Base-by-base conservation (phyloP, 2,797 vertebrate genomes). In the Valencia hispanica region DNA sequence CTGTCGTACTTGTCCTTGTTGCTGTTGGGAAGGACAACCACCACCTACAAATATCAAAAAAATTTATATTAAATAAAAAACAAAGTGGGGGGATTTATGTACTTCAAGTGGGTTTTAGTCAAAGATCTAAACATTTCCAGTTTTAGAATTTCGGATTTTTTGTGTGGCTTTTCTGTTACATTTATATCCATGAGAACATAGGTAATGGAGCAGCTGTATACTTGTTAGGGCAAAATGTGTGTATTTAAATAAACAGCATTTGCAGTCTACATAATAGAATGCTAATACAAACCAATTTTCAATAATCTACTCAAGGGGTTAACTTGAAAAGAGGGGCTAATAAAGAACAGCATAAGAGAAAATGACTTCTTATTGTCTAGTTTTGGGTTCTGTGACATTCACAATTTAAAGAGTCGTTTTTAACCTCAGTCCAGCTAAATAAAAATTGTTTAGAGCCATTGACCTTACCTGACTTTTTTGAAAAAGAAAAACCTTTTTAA, bases 1-100 rank as follows among this genome's bases (percentile, higher is more conserved):
- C 93, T 93, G 73, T 98, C 97, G 0, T 99, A 99, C 74, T 96
- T 98, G 89, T 99, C 98, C 85, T 99, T 98, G 36, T 96, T 97
- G 76, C 91, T 96, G 75, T 93, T 97, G 0, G 97, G 95, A 70
- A 99, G 92, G 72, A 99, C 25, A 76, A 97, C 97, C 50, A 99
- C 96, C 63, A 96, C 97, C 98, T 99, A 74, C 12, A 45, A 82
- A 77, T 17, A n/a, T n/a, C n/a, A n/a, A n/a, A n/a, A n/a, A n/a
- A n/a, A n/a, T n/a, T n/a, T n/a, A n/a, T n/a, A n/a, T n/a, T n/a
- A n/a, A 20, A 17, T 20, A 36, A 65, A 7, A 5, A 9, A 27
- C n/a, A 2, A 15, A 6, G 34, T 32, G 43, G 25, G 32, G n/a
- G 18, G 5, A 47, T 47, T 45, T 7, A 18, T 20, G 22, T 30